Evolutionary conservation across 2,888 invertebrate species (phyloP), one percentile per base, ranked within the genome.

Genomic region (Caenorhabditis sp.): DNA sequence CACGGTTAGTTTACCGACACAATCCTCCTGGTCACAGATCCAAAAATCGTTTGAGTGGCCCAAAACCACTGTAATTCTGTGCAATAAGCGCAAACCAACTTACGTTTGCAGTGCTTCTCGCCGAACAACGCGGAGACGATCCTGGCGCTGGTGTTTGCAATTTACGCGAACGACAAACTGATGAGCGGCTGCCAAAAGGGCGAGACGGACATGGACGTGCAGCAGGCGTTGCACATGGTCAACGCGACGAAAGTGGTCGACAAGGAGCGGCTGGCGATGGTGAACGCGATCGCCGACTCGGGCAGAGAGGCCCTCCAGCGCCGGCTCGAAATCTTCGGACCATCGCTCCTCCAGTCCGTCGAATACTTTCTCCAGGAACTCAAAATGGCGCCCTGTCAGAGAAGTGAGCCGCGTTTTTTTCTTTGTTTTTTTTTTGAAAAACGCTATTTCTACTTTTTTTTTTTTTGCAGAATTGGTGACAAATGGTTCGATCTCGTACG

Each of bases 81-180:
- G n/a, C n/a, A n/a, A n/a, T n/a, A n/a, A n/a, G n/a, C n/a, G n/a
- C n/a, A n/a, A n/a, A n/a, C n/a, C n/a, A n/a, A n/a, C n/a, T n/a
- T n/a, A n/a, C n/a, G n/a, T n/a, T n/a, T n/a, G n/a, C n/a, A n/a
- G n/a, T n/a, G n/a, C 41, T 8, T 41, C 20, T 15, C 20, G 71
- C 48, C 24, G 26, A n/a, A 17, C 8, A 70, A 63, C 50, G 41
- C 70, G 13, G 63, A 70, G 22, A 46, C 70, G 8, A 50, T 76
- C 9, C 76, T 70, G 45, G 70, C 76, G 8, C 66, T 76, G 4
- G 65, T 59, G 11, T 70, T 62, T 20, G 24, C 70, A 46, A 45
- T 76, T 2, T 76, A 56, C 37, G 30, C 63, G 26, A 76, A 63
- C 27, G 48, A 70, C 15, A 70, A 48, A 43, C n/a, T 63, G 11